Conservation (phyloP, 2,797 vertebrate species). For the Pteronotus mesoamericanus region DNA sequence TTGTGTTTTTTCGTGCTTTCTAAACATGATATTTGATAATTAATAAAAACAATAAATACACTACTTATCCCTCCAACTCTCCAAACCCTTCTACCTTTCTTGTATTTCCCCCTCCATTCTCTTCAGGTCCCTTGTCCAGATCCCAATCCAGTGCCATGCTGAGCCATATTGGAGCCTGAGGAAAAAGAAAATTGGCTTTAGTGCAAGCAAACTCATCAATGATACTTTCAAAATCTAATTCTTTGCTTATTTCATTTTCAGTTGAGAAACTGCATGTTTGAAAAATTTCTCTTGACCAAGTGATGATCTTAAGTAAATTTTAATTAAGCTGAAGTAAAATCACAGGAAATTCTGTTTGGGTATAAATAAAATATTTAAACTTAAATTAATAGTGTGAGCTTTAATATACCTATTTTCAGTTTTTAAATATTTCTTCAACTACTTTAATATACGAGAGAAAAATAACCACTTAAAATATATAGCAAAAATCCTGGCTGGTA, state of each 20-base stretch:
- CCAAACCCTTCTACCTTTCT: neutral
- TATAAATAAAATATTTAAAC: neutral
- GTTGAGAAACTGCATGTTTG: neutral
- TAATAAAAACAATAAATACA: neutral
- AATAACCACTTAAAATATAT: neutral
- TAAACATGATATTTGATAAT: neutral
- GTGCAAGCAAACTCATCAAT: neutral
- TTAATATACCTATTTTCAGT: neutral
- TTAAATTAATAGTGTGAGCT: neutral
- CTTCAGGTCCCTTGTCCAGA: neutral
- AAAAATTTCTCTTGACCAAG: constrained; percentile 4
- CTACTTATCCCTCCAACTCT: neutral
- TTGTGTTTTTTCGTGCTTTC: neutral
- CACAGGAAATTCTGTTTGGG: neutral
- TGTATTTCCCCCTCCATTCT: neutral
- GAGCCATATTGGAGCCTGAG: neutral
- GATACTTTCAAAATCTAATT: neutral
- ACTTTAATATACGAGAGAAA: neutral
- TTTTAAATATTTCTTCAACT: neutral
- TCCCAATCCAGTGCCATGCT: neutral
- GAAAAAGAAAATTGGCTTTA: neutral
- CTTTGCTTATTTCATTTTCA: neutral
- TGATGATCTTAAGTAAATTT: neutral
- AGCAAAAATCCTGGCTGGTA: neutral
- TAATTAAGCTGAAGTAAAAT: constrained; percentile 3